Evolutionary conservation across 2,888 invertebrate genomes (phyloP), one percentile per base, ranked within the genome.

Genomic region (Glyphotaelius pellucidus): DNA sequence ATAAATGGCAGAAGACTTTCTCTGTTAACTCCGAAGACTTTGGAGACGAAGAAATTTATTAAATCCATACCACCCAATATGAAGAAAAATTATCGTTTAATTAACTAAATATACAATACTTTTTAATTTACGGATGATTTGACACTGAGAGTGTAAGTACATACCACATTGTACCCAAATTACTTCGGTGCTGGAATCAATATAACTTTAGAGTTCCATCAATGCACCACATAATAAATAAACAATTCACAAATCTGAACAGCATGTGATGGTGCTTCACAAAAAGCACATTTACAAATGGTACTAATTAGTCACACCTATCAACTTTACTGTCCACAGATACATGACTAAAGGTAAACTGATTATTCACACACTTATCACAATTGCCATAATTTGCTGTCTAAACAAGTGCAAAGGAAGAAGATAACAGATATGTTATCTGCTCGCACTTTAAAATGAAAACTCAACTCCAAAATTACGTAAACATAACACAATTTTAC

Each of bases 341-440:
- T 67, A 67, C 67, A 67, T 67, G 67, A 67, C 32, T 25, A 83
- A 83, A 83, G 25, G 79, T 19, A 25, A 92, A 90, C 3, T 30
- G 85, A 89, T 80, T 83, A 90, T 42, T 90, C 90, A 90, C 90
- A 0, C 81, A 90, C 90, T 90, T 90, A 90, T 90, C 90, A 90
- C 19, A 25, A 90, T 84, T 52, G 84, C 30, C 38, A 90, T 90
- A 90, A 90, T 84, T 90, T n/a, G 31, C 19, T 38, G n/a, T 90
- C 47, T 90, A 90, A 90, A 90, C 35, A 90, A 32, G 79, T 67
- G 11, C 0, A 47, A 30, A 89, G 79, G 15, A 25, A 25, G 31
- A 25, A 89, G 88, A 89, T 89, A 89, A 89, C 30, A 67, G 79
- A 89, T 79, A n/a, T 35, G 32, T 89, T 89, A 89, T 89, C 88